phyloP scores from a whole-genome alignment of 37 sponge, comb jelly and placozoan genomes.

The Oopsacas minuta region DNA sequence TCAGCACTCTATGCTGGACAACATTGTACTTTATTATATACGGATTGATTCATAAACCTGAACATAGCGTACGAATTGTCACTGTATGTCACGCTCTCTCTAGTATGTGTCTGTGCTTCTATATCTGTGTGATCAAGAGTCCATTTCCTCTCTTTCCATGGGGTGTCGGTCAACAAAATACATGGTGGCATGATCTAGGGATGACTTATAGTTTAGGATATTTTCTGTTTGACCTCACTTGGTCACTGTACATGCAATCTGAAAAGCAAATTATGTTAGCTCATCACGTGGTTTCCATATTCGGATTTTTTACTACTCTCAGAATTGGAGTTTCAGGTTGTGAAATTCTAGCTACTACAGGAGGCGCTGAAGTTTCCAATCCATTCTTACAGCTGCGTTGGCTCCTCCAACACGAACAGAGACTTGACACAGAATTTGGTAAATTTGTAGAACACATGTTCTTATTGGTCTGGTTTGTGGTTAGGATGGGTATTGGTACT shows the following conservation, averaged over 20 bases:
- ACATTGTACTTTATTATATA: constrained; percentile 40
- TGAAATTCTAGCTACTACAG: constrained; percentile 50
- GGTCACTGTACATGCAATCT: constrained; percentile 60
- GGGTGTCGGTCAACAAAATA: constrained; percentile 50
- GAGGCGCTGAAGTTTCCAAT: constrained; percentile 70
- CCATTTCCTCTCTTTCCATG: constrained; percentile 41
- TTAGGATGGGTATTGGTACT: not conserved
- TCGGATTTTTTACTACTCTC: constrained; percentile 33
- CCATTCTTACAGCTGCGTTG: constrained; percentile 50
- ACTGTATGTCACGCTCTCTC: constrained; percentile 51
- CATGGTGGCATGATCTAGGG: constrained; percentile 33
- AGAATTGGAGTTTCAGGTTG: constrained; percentile 32
- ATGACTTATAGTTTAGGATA: constrained; percentile 66
- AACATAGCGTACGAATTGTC: constrained; percentile 66
- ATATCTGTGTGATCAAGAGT: constrained; percentile 20
- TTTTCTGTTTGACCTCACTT: constrained; percentile 74
- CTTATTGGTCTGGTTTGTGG: not conserved
- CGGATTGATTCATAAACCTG: constrained; percentile 37
- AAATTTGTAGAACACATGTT: not conserved
- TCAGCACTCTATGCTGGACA: constrained; percentile 50
- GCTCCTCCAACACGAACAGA: not conserved
- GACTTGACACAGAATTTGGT: not conserved
- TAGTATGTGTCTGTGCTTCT: constrained; percentile 33
- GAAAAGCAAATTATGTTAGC: constrained; percentile 65
- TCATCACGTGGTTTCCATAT: constrained; percentile 67